Conservation (phyloP, 2,113 vertebrate genomes). For the Heterotis niloticus region DNA sequence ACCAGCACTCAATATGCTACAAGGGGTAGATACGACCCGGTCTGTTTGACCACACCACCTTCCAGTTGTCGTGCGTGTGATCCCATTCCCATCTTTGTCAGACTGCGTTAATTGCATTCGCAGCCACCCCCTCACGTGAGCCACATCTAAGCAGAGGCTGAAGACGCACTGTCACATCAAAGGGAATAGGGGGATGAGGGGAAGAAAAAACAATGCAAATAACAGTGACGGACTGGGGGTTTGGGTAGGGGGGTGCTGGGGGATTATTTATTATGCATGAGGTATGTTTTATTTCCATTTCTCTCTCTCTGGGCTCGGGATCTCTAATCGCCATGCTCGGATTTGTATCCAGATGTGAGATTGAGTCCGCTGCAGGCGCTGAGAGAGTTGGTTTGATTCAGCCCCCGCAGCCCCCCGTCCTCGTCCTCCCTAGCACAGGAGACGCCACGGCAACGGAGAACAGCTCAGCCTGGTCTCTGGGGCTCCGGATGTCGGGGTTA, state of each 20-base stretch:
- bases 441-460: neutral
- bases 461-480: neutral
- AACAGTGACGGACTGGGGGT: constrained; percentile 17
- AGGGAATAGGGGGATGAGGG: constrained; percentile 54
- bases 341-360: constrained; percentile 5
- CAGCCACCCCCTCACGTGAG: constrained; percentile 22
- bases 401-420: neutral
- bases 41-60: constrained; percentile 1
- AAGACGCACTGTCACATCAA: constrained; percentile 13
- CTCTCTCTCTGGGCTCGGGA: neutral
- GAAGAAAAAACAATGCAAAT: constrained; percentile 54
- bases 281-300: constrained; percentile 9
- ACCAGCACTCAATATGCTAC: neutral
- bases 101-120: constrained; percentile 34
- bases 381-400: neutral
- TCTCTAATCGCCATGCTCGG: neutral
- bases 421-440: neutral
- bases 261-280: constrained; percentile 10
- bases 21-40: neutral
- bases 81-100: constrained; percentile 11
- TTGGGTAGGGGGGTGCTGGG: constrained; percentile 27
- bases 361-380: neutral
- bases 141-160: neutral
- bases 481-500: neutral
- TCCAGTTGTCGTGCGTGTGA: neutral